Evolutionary conservation across 2,113 vertebrate species (phyloP).

Genomic region (Coryphaenoides rupestris): DNA sequence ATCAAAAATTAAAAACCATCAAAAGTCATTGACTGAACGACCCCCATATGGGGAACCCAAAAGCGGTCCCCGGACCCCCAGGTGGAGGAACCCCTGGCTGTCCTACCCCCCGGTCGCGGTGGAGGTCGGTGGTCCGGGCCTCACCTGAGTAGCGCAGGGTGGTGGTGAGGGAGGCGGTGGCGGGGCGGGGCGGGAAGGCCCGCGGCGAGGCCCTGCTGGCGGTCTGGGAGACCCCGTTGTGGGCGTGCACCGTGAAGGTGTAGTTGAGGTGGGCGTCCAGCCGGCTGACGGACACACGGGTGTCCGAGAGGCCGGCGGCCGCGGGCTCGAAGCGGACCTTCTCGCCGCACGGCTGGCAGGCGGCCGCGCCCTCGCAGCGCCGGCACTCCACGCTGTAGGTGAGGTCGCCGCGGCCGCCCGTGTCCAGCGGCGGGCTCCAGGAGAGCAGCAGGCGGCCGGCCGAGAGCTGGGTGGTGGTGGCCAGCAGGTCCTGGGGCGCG

Average conservation of each 20-base stretch:
- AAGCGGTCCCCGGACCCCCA: no score
- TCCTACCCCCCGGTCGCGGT: no score
- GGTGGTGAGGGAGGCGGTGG: conserved; percentile 79
- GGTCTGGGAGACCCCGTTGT: conserved; percentile 80
- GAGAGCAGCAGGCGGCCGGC: conserved; percentile 80
- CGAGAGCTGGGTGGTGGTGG: conserved; percentile 64
- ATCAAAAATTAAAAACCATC: not conserved
- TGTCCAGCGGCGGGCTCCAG: conserved; percentile 81
- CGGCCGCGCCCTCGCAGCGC: conserved; percentile 77
- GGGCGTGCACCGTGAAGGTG: conserved; percentile 84
- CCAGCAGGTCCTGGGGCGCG: conserved; percentile 68
- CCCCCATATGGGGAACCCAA: not conserved
- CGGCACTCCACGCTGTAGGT: conserved; percentile 82
- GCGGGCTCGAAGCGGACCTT: conserved; percentile 77
- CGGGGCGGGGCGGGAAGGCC: conserved; percentile 23
- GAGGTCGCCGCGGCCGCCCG: conserved; percentile 81
- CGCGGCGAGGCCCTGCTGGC: conserved; percentile 54
- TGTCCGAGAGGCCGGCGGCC: conserved; percentile 57
- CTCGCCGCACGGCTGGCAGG: conserved; percentile 80
- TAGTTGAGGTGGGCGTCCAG: conserved; percentile 92
- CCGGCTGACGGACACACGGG: conserved; percentile 75
- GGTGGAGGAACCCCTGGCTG: no score
- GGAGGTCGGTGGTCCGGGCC: conserved; percentile 20
- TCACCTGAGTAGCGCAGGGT: conserved; percentile 87
- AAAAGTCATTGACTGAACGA: not conserved